Base-by-base conservation (phyloP, 1,140 invertebrate genomes). In the Anadara kagoshimensis region DNA sequence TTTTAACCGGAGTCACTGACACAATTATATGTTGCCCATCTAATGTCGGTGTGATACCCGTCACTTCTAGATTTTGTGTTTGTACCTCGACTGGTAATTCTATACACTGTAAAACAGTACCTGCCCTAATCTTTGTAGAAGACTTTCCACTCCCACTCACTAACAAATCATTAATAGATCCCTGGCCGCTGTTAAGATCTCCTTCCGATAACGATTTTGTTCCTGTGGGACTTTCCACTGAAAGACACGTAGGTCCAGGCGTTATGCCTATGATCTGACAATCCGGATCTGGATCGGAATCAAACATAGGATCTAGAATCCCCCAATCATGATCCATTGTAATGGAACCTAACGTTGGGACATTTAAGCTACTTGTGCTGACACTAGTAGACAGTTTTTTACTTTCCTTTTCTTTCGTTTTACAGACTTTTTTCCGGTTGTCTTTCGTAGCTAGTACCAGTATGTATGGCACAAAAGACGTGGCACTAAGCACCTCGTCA, bases 11-110 rank as follows among this genome's bases (percentile, higher is more conserved):
- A 20, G 76, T 80, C 51, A 88, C 73, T 45, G 83, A 76, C 0
- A 88, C 86, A 29, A 88, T 68, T 29, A 86, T 62, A 83, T 85
- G 81, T 24, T 82, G 79, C 61, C 76, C 75, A 73, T 88, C 87
- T 22, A 80, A 53, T 22, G 82, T 85, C 11, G 86, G 85, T 53
- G 76, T 78, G 47, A 88, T 85, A 41, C 71, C 74, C 14, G 58
- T 74, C 10, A 88, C 72, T 69, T 83, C 76, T 47, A 85, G 72
- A 41, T 75, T 66, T 45, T 85, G 80, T 26, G 62, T 69, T 36
- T 83, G 81, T 56, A 85, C 80, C 16, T 74, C 65, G 41, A 69
- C 63, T 11, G 87, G 86, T 8, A 88, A 69, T 73, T 85, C 82
- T 24, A 88, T 66, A 83, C 83, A 88, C 69, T 88, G 85, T 45